Evolutionary conservation across 2,888 invertebrate species (phyloP).

Genomic region (Sceliomorpha sp.): DNA sequence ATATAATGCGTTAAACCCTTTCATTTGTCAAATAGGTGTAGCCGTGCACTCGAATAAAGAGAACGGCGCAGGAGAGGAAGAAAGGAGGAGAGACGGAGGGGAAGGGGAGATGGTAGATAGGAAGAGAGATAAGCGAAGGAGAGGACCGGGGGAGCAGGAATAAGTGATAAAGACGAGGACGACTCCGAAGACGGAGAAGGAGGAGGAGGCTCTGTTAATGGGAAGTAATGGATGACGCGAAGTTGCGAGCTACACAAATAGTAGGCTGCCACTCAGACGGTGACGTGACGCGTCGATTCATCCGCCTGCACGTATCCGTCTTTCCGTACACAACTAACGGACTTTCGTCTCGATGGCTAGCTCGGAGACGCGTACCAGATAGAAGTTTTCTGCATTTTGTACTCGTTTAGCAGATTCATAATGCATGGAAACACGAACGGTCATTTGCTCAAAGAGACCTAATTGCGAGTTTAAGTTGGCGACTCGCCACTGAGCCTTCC

Average conservation of each 20-base stretch:
- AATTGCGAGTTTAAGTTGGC: constrained; percentile 43
- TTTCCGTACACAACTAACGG: constrained; percentile 60
- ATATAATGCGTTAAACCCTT: constrained; percentile 6
- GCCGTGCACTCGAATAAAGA: constrained; percentile 9
- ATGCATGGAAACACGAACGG: constrained; percentile 40
- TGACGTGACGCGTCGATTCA: constrained; percentile 55
- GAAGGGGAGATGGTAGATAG: constrained; percentile 14
- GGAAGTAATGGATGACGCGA: constrained; percentile 64
- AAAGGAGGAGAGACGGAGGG: not conserved
- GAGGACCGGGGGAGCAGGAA: too few species aligned
- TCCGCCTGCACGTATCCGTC: constrained; percentile 48
- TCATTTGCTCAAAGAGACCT: constrained; percentile 25
- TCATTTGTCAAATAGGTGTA: constrained; percentile 20
- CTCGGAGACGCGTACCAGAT: constrained; percentile 51
- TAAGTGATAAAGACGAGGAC: too few species aligned
- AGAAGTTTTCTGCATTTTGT: constrained; percentile 46
- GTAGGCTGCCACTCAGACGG: constrained; percentile 54
- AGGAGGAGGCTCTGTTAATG: constrained; percentile 65
- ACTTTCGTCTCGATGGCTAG: constrained; percentile 59
- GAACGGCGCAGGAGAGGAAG: constrained; percentile 1
- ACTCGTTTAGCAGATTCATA: constrained; percentile 42
- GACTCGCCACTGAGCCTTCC: constrained; percentile 25
- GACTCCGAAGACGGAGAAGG: constrained; percentile 18
- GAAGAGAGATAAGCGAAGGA: not conserved
- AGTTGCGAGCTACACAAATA: constrained; percentile 60